Conservation (phyloP, 1,140 invertebrate species). For the Drosophila busckii region DNA sequence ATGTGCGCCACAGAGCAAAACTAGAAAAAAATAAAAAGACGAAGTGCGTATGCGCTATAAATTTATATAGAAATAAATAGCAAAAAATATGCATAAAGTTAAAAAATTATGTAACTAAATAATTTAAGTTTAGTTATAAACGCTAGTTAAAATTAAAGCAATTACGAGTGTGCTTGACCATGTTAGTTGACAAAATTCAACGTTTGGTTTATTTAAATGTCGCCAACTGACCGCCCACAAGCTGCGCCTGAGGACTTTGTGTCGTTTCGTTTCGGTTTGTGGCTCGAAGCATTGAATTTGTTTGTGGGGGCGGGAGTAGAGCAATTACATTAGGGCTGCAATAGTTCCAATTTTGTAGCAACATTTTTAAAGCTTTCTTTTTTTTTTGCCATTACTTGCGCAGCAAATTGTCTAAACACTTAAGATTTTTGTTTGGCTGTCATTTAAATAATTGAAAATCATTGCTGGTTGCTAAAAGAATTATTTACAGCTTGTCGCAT, state of each 20-base stretch:
- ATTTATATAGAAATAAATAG: slow-evolving; percentile 5
- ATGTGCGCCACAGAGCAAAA: slow-evolving; percentile 30
- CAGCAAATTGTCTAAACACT: slow-evolving; percentile 57
- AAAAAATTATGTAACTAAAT: too few species aligned
- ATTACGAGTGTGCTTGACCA: too few species aligned
- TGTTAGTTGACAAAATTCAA: slow-evolving; percentile 53
- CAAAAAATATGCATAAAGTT: slow-evolving; percentile 12
- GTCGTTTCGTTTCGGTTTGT: slow-evolving; percentile 20
- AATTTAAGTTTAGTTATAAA: too few species aligned
- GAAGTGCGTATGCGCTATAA: too few species aligned
- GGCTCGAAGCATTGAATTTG: slow-evolving; percentile 11
- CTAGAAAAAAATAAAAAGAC: slow-evolving; percentile 18
- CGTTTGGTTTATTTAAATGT: slow-evolving; percentile 68
- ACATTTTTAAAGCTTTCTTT: slow-evolving; percentile 4
- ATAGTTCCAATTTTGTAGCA: slow-evolving; percentile 18
- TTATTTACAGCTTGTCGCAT: background rate
- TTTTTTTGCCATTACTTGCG: slow-evolving; percentile 10
- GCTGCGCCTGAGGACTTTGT: background rate
- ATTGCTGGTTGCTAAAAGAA: slow-evolving; percentile 6
- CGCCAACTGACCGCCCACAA: slow-evolving; percentile 49
- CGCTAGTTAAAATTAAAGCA: too few species aligned
- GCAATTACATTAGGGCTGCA: slow-evolving; percentile 65
- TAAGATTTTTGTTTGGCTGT: slow-evolving; percentile 56
- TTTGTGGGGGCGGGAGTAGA: slow-evolving; percentile 6
- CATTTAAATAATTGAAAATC: slow-evolving; percentile 73